These are phyloP conservation scores for Falco peregrinus DNA, from an alignment of 2,797 vertebrate species.

Conservation along the genomic window DNA sequence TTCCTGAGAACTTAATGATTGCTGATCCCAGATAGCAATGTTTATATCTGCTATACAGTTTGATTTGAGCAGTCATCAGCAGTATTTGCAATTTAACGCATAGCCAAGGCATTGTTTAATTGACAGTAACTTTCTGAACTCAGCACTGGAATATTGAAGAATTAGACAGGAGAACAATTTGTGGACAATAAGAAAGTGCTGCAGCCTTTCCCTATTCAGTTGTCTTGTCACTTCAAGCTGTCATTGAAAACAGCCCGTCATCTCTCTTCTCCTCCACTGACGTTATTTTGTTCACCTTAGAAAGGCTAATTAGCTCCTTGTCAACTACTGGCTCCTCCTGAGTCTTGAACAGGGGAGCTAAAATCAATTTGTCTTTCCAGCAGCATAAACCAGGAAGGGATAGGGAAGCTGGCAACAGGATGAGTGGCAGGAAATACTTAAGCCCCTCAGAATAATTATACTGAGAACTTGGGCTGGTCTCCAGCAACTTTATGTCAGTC, in stretches of 20 bases:
- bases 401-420: background rate
- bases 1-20: background rate
- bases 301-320: constrained; percentile 45
- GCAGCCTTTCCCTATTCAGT: background rate
- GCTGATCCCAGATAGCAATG: background rate
- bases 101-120: background rate
- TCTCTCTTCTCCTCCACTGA: background rate
- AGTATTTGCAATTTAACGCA: background rate
- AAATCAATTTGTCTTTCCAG: constrained; percentile 37
- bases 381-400: background rate
- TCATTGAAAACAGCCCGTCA: background rate
- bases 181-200: background rate
- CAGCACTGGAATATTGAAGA: background rate
- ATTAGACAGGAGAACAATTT: background rate
- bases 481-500: background rate
- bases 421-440: background rate
- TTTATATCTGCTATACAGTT: background rate
- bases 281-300: background rate
- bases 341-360: background rate
- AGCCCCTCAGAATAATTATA: background rate
- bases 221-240: background rate
- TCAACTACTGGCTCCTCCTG: background rate
- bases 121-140: constrained; percentile 22
- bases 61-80: background rate
- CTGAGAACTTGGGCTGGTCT: background rate